phyloP scores from a whole-genome alignment of 2,888 invertebrate genomes.

The Thereva nobilitata region DNA sequence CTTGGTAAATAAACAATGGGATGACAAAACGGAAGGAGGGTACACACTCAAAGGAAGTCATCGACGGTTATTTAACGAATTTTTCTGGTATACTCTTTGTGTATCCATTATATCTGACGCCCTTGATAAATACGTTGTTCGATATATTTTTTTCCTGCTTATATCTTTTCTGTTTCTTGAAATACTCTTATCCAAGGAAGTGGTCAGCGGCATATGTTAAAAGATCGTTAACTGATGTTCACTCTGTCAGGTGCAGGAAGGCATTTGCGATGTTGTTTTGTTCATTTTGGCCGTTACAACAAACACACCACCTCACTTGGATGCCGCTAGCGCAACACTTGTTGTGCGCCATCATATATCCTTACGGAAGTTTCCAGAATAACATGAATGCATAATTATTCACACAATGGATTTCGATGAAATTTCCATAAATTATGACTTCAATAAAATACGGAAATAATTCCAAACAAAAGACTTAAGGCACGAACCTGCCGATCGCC shows the following conservation, averaged over 20 bases:
- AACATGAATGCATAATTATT: too few relatives aligned
- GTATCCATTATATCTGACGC: conserved; percentile 2
- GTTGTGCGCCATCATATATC: too few relatives aligned
- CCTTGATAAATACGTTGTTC: background rate
- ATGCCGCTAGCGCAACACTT: too few relatives aligned
- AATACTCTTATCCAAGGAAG: conserved; percentile 10
- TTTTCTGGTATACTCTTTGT: conserved; percentile 31
- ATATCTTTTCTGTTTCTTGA: conserved; percentile 14
- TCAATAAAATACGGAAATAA: background rate
- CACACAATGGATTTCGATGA: too few relatives aligned
- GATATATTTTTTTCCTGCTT: background rate
- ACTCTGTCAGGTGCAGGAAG: conserved; percentile 36
- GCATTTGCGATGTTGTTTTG: conserved; percentile 29
- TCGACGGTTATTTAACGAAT: conserved; percentile 43
- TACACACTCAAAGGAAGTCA: conserved; percentile 29
- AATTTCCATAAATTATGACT: background rate
- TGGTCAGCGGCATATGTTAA: conserved; percentile 29
- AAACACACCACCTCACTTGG: too few relatives aligned
- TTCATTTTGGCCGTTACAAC: conserved; percentile 15
- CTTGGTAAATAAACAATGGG: conserved; percentile 25
- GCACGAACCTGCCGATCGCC: conserved; percentile 35
- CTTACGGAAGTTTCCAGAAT: too few relatives aligned
- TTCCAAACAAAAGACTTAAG: conserved; percentile 38
- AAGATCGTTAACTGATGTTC: conserved; percentile 26
- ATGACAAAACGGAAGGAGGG: conserved; percentile 36